phyloP scores from a whole-genome alignment of 1,140 invertebrate species.

The Piezodorus guildinii region DNA sequence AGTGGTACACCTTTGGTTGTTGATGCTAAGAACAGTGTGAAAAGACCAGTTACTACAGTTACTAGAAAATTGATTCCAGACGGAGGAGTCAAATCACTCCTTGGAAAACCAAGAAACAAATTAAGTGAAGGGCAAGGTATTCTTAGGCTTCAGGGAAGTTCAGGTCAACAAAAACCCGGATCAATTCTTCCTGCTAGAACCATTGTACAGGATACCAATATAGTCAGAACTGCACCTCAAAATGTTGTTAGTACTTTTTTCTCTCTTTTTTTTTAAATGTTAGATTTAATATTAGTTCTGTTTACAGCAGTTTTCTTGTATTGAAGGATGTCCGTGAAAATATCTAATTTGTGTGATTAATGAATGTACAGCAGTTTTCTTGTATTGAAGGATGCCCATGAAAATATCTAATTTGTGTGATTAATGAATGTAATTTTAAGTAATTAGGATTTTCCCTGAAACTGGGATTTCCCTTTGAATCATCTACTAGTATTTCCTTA shows the following conservation, averaged over 20 bases:
- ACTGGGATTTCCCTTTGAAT: too few species aligned
- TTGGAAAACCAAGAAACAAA: constrained; percentile 15
- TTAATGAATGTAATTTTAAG: too few species aligned
- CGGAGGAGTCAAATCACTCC: constrained; percentile 15
- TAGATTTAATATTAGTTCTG: too few species aligned
- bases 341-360: too few species aligned
- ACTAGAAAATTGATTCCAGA: neutral
- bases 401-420: too few species aligned
- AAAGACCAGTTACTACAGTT: neutral
- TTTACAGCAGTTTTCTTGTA: too few species aligned
- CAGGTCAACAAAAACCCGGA: neutral
- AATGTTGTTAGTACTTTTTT: constrained; percentile 1
- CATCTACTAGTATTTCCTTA: too few species aligned
- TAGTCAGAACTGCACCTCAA: neutral
- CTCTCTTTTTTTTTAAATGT: too few species aligned
- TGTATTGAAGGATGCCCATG: too few species aligned
- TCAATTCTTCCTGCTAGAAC: constrained; percentile 11
- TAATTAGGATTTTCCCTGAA: too few species aligned
- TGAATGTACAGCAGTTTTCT: too few species aligned
- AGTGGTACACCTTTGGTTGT: neutral
- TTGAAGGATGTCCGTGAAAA: too few species aligned
- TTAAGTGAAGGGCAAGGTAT: neutral
- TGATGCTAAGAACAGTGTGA: neutral
- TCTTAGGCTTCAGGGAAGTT: neutral
- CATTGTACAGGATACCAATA: constrained; percentile 8